phyloP scores from a whole-genome alignment of 37 sponge, comb jelly and placozoan species.

The Agelas oroides region DNA sequence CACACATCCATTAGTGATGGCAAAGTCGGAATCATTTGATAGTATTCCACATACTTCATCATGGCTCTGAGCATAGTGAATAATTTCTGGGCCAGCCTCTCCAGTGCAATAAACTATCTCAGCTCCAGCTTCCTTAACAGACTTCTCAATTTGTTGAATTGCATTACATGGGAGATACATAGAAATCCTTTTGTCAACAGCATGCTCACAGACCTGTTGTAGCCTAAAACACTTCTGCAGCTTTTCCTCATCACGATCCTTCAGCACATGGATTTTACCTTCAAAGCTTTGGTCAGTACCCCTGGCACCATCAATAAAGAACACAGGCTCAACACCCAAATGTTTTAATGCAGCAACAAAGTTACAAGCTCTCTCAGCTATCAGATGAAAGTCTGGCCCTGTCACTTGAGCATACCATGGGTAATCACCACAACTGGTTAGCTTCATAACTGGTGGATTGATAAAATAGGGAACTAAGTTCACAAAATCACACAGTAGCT shows the following conservation, averaged over 20 bases:
- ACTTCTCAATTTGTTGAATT: too few species aligned
- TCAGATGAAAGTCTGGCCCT: constrained; percentile 25
- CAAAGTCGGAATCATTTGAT: constrained; percentile 56
- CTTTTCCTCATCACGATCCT: too few species aligned
- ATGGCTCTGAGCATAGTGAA: not conserved
- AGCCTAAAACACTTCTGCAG: too few species aligned
- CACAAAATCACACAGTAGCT: not conserved
- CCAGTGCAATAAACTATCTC: constrained; percentile 27
- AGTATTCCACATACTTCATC: constrained; percentile 48
- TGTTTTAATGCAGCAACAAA: constrained; percentile 40
- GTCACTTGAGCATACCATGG: constrained; percentile 22
- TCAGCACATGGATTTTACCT: not conserved
- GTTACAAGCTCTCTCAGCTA: not conserved
- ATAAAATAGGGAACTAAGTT: not conserved
- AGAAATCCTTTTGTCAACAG: too few species aligned
- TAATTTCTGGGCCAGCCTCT: constrained; percentile 28
- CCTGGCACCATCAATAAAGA: constrained; percentile 39
- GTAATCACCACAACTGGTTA: too few species aligned
- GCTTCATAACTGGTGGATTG: not conserved
- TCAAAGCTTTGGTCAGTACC: not conserved
- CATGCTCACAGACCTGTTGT: too few species aligned
- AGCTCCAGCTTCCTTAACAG: too few species aligned
- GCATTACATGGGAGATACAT: too few species aligned
- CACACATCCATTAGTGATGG: not conserved
- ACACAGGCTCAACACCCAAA: constrained; percentile 48